Evolutionary conservation across 1,140 invertebrate genomes (phyloP), one percentile per base, ranked within the genome.

Genomic region (Aphis craccivora): DNA sequence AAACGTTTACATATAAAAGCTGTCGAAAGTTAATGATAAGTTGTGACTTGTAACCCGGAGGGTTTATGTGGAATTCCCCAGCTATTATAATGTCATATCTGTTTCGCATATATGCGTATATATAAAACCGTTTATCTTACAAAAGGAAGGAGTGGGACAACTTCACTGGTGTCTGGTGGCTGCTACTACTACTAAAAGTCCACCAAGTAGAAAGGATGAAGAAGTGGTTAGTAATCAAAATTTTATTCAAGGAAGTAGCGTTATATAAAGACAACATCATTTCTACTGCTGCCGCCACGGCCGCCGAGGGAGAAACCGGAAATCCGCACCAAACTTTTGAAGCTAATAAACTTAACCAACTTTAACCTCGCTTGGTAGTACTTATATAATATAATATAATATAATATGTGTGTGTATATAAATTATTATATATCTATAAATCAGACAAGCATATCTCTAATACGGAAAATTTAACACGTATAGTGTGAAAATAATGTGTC

Each of bases 291-390:
- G 35, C 48, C 14, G 14, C 30, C 30, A 67, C 90, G 23, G 60
- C n/a, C 43, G 67, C 37, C 90, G 76, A 51, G 40, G 35, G 90
- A 91, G 90, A 92, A 83, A 45, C 67, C 60, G 90, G 90, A 92
- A 92, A 92, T 92, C 67, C 90, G 90, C 43, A 48, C 76, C 30
- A 92, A 92, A 92, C 60, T 92, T 92, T 83, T 37, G 67, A 51
- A 48, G 90, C 76, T 92, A 83, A 92, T 83, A 92, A 92, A 92
- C 90, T 92, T 92, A 83, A 92, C 43, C 45, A 51, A 83, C 90
- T 81, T 45, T 51, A 81, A 51, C 90, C 67, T 25, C 43, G 30
- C 43, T 35, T n/a, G 67, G 20, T 51, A 60, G 55, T 20, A 60
- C 55, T 76, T 43, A 43, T 45, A 91, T 25, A 51, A 91, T 45